These are phyloP conservation scores for Neoarius graeffei DNA, from an alignment of 2,113 vertebrate species.

Conservation along the genomic window DNA sequence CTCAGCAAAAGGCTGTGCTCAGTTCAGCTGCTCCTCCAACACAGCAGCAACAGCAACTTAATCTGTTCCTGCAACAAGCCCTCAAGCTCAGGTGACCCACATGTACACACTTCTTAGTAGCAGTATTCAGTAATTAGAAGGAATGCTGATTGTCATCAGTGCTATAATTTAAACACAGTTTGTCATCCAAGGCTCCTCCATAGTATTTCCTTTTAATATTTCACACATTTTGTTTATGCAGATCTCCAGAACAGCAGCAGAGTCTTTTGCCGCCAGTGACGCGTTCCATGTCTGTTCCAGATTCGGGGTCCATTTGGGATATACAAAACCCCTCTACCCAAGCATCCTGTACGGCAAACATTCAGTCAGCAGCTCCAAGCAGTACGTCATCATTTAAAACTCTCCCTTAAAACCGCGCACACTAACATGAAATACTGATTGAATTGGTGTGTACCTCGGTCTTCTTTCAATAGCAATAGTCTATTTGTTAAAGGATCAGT, in stretches of 20 bases:
- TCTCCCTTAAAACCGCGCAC: not conserved
- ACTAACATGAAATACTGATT: not conserved
- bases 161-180: not conserved
- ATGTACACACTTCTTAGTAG: not conserved
- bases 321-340: slow-evolving; percentile 88
- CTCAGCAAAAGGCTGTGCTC: slow-evolving; percentile 92
- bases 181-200: not conserved
- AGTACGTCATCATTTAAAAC: slow-evolving; percentile 59
- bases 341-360: slow-evolving; percentile 77
- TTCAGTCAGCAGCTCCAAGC: slow-evolving; percentile 65
- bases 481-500: not conserved
- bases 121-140: not conserved
- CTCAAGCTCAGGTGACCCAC: slow-evolving; percentile 86
- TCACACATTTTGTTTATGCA: slow-evolving; percentile 58
- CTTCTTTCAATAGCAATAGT: not conserved
- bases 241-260: slow-evolving; percentile 82
- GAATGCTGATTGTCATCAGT: not conserved
- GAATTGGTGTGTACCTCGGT: not conserved
- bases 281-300: slow-evolving; percentile 88
- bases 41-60: slow-evolving; percentile 94
- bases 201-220: not conserved
- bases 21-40: slow-evolving; percentile 82
- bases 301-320: slow-evolving; percentile 95
- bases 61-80: slow-evolving; percentile 89
- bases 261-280: slow-evolving; percentile 87